These are phyloP conservation scores for Calephelis nemesis DNA, from an alignment of 1,140 invertebrate species.

Conservation along the genomic window DNA sequence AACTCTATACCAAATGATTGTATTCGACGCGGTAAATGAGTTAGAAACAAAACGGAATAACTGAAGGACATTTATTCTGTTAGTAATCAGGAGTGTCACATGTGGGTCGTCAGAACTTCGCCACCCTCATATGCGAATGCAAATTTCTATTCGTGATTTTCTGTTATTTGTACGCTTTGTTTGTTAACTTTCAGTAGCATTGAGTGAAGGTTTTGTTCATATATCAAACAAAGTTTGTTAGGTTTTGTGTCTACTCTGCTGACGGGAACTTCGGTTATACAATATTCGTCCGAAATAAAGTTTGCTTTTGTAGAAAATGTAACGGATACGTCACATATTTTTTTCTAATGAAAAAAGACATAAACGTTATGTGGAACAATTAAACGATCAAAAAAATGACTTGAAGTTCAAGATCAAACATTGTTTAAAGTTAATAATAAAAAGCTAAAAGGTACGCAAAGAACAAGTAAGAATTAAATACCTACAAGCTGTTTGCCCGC, in stretches of 20 bases:
- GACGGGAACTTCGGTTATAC: background rate
- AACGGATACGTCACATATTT: too few species aligned
- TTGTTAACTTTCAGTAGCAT: constrained; percentile 11
- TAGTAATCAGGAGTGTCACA: constrained; percentile 33
- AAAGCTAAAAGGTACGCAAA: too few species aligned
- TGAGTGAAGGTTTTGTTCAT: background rate
- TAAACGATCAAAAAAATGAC: too few species aligned
- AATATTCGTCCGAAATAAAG: background rate
- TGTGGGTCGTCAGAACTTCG: constrained; percentile 29
- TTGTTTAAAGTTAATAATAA: too few species aligned
- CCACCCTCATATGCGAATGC: constrained; percentile 30
- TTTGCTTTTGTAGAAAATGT: too few species aligned
- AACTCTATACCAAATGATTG: too few species aligned
- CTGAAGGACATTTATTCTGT: constrained; percentile 22
- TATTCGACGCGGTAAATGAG: background rate
- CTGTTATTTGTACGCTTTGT: constrained; percentile 17
- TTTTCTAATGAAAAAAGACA: too few species aligned
- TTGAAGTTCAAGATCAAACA: too few species aligned
- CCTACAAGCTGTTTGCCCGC: too few species aligned
- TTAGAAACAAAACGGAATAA: background rate
- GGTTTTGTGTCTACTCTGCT: background rate
- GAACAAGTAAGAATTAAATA: too few species aligned
- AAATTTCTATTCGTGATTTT: constrained; percentile 35
- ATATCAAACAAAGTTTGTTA: constrained; percentile 1
- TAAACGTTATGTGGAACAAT: too few species aligned